Conservation (phyloP, 1,140 invertebrate genomes). For the Micrasema minimum region DNA sequence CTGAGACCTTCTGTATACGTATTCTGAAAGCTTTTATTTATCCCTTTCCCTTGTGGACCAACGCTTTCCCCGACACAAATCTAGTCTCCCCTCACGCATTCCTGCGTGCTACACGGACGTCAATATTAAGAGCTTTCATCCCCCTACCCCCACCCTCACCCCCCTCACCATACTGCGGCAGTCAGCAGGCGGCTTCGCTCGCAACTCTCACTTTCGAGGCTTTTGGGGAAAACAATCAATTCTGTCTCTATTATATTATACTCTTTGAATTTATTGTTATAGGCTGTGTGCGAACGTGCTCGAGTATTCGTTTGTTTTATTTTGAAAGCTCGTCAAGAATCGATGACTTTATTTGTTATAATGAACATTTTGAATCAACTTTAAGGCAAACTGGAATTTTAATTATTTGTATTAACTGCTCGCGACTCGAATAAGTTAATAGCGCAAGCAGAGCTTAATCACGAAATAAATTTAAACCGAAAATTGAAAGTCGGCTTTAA, state of each 20-base stretch:
- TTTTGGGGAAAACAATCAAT: slow-evolving; percentile 48
- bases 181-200: slow-evolving; percentile 18
- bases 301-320: slow-evolving; percentile 4
- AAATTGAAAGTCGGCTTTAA: no score
- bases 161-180: background rate
- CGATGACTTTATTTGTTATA: no score
- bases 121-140: slow-evolving; percentile 49
- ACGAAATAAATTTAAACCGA: no score
- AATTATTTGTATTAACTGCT: no score
- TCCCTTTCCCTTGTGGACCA: slow-evolving; percentile 44
- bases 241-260: slow-evolving; percentile 29
- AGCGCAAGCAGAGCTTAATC: no score
- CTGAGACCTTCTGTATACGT: slow-evolving; percentile 23
- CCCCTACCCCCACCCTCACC: slow-evolving; percentile 26
- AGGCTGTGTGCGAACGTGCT: slow-evolving; percentile 6
- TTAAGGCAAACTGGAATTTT: no score
- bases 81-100: slow-evolving; percentile 51
- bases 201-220: slow-evolving; percentile 41
- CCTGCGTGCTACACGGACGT: slow-evolving; percentile 50
- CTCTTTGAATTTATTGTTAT: slow-evolving; percentile 28
- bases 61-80: slow-evolving; percentile 49
- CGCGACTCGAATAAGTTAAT: no score
- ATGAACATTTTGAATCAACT: no score
- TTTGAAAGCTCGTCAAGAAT: slow-evolving; percentile 10
- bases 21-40: slow-evolving; percentile 48